phyloP scores from a whole-genome alignment of 1,140 invertebrate species.

The Pollicipes pollicipes region DNA sequence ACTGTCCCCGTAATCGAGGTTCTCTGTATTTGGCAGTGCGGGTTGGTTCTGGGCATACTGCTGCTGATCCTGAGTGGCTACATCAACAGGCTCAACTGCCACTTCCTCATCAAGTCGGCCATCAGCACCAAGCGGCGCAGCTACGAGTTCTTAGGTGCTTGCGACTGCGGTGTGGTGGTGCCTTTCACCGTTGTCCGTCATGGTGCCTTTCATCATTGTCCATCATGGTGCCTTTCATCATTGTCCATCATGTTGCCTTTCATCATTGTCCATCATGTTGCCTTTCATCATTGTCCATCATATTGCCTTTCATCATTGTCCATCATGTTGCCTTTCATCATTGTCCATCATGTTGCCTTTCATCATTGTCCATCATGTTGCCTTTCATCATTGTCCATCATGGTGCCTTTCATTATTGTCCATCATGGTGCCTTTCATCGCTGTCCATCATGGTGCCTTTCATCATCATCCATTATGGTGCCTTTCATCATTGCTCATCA shows the following conservation, averaged over 20 bases:
- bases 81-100: conserved; percentile 72
- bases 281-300: neutral
- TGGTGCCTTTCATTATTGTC: no score
- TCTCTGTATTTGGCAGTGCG: conserved; percentile 53
- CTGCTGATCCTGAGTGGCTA: conserved; percentile 63
- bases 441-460: no score
- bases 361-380: no score
- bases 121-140: conserved; percentile 67
- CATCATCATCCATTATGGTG: no score
- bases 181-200: neutral
- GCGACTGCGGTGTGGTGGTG: conserved; percentile 10
- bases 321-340: neutral
- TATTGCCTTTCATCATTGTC: conserved; percentile 1
- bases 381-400: no score
- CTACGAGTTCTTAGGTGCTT: conserved; percentile 66
- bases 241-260: conserved; percentile 9
- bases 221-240: neutral
- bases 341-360: no score
- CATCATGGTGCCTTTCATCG: no score
- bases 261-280: conserved; percentile 7
- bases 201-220: neutral
- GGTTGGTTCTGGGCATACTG: conserved; percentile 65
- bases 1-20: no score
- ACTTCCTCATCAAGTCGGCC: conserved; percentile 80
- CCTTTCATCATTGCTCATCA: no score